Percentiles rank a stretch among this genome's conserved stretches.
These are phyloP conservation scores for Channallabes apus DNA, from an alignment of 2,797 vertebrate species.

Conservation along the genomic window DNA sequence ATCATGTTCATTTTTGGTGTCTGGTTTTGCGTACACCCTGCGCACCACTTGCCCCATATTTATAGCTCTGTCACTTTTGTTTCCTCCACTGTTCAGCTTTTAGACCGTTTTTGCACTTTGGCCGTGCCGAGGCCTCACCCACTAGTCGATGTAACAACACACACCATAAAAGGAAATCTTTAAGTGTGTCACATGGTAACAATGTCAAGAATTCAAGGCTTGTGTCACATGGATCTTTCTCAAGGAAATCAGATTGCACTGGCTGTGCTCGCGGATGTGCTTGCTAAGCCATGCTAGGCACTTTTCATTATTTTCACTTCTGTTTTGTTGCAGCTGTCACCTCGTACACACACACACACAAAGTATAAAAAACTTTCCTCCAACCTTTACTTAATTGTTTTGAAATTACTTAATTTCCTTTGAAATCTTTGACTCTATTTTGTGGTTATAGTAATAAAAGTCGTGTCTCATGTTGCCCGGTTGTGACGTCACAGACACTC, in stretches of 20 bases:
- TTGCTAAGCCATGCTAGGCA: slow-evolving; percentile 53
- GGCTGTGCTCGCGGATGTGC: slow-evolving; percentile 54
- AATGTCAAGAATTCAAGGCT: slow-evolving; percentile 77
- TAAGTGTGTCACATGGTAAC: slow-evolving; percentile 83
- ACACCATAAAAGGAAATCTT: slow-evolving; percentile 84
- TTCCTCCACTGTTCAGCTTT: slow-evolving; percentile 52
- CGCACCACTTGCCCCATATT: slow-evolving; percentile 23
- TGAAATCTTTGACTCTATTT: background rate
- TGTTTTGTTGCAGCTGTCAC: slow-evolving; percentile 53
- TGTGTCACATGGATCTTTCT: slow-evolving; percentile 76
- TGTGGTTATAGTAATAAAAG: background rate
- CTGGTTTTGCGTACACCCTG: slow-evolving; percentile 10
- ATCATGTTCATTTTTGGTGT: slow-evolving; percentile 18
- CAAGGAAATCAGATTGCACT: slow-evolving; percentile 76
- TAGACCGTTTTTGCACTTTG: slow-evolving; percentile 57
- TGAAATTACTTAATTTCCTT: no score
- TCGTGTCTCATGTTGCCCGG: slow-evolving; percentile 8
- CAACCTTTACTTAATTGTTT: background rate
- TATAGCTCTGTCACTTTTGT: slow-evolving; percentile 28
- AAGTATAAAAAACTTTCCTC: background rate
- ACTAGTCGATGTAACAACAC: slow-evolving; percentile 66
- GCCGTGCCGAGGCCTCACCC: slow-evolving; percentile 68
- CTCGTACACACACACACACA: background rate
- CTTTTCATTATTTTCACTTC: slow-evolving; percentile 64
- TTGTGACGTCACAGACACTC: slow-evolving; percentile 8